These are phyloP conservation scores for Xyrichtys novacula DNA, from an alignment of 2,797 vertebrate species.

Conservation along the genomic window DNA sequence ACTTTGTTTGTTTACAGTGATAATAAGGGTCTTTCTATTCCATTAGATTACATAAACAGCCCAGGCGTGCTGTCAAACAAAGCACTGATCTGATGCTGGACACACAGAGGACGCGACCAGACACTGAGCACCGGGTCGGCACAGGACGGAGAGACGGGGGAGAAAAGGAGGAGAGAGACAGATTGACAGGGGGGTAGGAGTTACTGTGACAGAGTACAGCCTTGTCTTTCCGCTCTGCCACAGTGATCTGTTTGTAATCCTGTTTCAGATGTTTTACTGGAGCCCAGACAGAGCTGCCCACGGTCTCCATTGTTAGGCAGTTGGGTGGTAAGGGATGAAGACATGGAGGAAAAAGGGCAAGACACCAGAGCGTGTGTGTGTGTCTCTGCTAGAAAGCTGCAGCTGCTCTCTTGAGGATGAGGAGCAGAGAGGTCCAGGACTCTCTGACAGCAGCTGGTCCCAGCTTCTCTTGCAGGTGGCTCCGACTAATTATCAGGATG, in stretches of 20 bases:
- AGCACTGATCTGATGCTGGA: conserved; percentile 38
- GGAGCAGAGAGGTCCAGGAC: conserved; percentile 57
- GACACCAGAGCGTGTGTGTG: conserved; percentile 29
- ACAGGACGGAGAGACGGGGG: conserved; percentile 9
- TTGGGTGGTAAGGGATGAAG: conserved; percentile 50
- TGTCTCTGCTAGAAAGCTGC: conserved; percentile 62
- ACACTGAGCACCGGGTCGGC: conserved; percentile 51
- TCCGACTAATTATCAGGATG: conserved; percentile 71
- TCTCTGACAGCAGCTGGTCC: conserved; percentile 74
- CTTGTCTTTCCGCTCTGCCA: conserved; percentile 38
- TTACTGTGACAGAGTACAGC: conserved; percentile 53
- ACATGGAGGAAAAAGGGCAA: conserved; percentile 51
- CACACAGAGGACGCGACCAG: conserved; percentile 32
- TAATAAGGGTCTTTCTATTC: conserved; percentile 58
- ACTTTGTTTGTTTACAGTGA: conserved; percentile 51
- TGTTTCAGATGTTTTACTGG: conserved; percentile 64
- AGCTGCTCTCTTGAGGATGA: conserved; percentile 76
- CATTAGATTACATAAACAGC: conserved; percentile 62
- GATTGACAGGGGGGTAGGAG: conserved; percentile 43
- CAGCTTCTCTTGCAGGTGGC: conserved; percentile 79
- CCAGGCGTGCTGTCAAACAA: conserved; percentile 69
- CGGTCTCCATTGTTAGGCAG: conserved; percentile 65
- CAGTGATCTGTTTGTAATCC: conserved; percentile 69
- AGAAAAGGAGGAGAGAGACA: not conserved
- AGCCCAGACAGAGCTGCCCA: conserved; percentile 57